Evolutionary conservation across 1,140 invertebrate species (phyloP).

Genomic region (Platorchestia sp.): DNA sequence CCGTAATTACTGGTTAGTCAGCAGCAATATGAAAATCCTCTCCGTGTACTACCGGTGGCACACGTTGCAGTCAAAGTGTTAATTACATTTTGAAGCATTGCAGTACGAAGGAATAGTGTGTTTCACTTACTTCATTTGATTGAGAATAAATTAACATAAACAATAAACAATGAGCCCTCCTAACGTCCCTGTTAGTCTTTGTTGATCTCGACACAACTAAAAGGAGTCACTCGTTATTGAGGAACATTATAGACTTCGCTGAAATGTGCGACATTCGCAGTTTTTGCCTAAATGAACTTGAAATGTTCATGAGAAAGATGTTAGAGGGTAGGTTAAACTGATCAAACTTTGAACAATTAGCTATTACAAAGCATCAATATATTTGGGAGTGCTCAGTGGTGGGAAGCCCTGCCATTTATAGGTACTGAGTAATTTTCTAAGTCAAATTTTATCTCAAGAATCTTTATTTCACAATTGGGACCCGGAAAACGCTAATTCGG

Average conservation of each 20-base stretch:
- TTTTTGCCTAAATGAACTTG: neutral
- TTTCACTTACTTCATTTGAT: neutral
- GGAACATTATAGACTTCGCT: neutral
- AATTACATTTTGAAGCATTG: neutral
- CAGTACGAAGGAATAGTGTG: neutral
- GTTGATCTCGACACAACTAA: neutral
- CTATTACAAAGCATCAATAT: no score
- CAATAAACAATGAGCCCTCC: neutral
- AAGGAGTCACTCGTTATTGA: neutral
- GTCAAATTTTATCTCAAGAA: no score
- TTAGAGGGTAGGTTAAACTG: no score
- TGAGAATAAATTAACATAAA: neutral
- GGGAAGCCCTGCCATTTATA: no score
- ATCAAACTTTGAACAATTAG: no score
- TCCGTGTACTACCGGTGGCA: neutral
- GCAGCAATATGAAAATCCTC: neutral
- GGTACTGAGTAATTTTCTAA: no score
- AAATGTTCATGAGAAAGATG: neutral
- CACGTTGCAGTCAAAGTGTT: neutral
- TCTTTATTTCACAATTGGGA: no score
- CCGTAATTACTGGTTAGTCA: neutral
- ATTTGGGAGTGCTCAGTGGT: no score
- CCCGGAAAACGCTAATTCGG: no score
- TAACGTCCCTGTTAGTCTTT: neutral
- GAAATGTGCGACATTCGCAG: neutral